phyloP scores from a whole-genome alignment of 2,888 invertebrate species.

The Trilocha varians region DNA sequence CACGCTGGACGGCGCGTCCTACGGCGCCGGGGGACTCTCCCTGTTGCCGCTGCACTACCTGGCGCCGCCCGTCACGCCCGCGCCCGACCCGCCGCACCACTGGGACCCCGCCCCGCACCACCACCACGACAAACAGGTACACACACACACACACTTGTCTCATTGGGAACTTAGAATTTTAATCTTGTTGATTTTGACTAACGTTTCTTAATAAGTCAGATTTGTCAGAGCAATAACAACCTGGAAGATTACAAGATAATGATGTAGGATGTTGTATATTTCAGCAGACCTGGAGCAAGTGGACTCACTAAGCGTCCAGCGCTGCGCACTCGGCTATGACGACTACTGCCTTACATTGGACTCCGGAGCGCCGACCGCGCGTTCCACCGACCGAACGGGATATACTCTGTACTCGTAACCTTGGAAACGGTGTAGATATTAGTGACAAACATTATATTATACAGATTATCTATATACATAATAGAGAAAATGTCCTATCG shows the following conservation, averaged over 20 bases:
- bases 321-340: slow-evolving; percentile 26
- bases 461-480: slow-evolving; percentile 72
- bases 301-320: slow-evolving; percentile 54
- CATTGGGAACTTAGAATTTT: too few species aligned
- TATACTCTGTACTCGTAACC: slow-evolving; percentile 59
- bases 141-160: neutral
- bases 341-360: slow-evolving; percentile 27
- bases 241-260: neutral
- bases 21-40: slow-evolving; percentile 30
- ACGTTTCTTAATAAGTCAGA: neutral
- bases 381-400: slow-evolving; percentile 38
- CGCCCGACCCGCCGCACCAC: slow-evolving; percentile 33
- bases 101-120: slow-evolving; percentile 48
- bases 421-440: slow-evolving; percentile 72
- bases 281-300: slow-evolving; percentile 65
- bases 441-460: slow-evolving; percentile 72
- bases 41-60: slow-evolving; percentile 64
- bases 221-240: neutral
- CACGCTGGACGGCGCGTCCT: slow-evolving; percentile 17
- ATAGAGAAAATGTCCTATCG: slow-evolving; percentile 67
- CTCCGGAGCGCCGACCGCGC: slow-evolving; percentile 18
- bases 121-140: slow-evolving; percentile 45
- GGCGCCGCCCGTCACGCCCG: slow-evolving; percentile 39
- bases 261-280: slow-evolving; percentile 10
- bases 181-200: too few species aligned